Evolutionary conservation across 2,888 invertebrate species (phyloP), one percentile per base, ranked within the genome.

Genomic region (Leptothorax acervorum): DNA sequence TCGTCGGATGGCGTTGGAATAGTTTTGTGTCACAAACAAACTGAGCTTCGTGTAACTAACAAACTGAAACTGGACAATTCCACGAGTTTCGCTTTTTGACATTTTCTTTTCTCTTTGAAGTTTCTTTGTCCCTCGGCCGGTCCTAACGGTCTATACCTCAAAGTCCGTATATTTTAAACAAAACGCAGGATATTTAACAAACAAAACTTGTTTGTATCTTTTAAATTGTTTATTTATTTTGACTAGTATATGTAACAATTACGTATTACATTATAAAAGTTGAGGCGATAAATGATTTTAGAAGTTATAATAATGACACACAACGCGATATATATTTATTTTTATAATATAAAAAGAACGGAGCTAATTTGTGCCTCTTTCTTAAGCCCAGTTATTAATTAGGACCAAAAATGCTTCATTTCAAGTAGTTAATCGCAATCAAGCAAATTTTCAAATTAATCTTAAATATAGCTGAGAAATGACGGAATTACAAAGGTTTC

Each of bases 41-140:
- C 85, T 55, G 51, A 85, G 63, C 70, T 85, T 63, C 71, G 83
- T 85, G 75, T 83, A 85, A 78, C 71, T 76, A 85, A 85, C 83
- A 83, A 83, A 83, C 85, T 57, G 53, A 45, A 73, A 71, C 45
- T 45, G 73, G 45, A 79, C 57, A 73, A 79, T 45, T 71, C 18
- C 57, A 45, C 35, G 35, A 71, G 74, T 71, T 79, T 55, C 42
- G 31, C 68, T 70, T 70, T 78, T 55, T 12, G 42, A 45, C 78
- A 42, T 82, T 65, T 73, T 73, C 73, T 73, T 74, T 74, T 48
- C 78, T 79, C 71, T 63, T 73, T 55, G 5, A 8, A 78, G 31
- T 79, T 73, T 66, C 15, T 42, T 60, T 66, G 18, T 48, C 48
- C 48, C 39, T 3, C 18, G 18, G 28, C 18, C 11, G 12, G 57